Evolutionary conservation across 1,140 invertebrate species (phyloP), one percentile per base, ranked within the genome.

Genomic region (Tetramorium simillimum): DNA sequence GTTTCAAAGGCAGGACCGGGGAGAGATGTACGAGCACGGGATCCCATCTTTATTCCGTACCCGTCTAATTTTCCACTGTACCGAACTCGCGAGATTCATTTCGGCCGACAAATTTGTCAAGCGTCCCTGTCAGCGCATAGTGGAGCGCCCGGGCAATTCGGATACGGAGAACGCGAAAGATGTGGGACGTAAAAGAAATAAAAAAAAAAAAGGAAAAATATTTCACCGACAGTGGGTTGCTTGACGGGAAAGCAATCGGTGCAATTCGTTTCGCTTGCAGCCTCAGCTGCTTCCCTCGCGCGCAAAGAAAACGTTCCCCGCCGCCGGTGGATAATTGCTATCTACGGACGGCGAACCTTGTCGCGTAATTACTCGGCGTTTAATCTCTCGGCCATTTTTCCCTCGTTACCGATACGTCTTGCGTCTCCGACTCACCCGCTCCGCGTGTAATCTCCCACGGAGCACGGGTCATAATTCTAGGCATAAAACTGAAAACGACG

Each of bases 351-450:
- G 82, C 49, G 88, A 91, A 87, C 67, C 91, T 92, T 88, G 90
- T 92, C 88, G 85, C 85, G 85, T 92, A 91, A 92, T 92, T 92
- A 92, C 91, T 85, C 53, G 85, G 58, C 85, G 85, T 86, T 92
- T 91, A 88, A 89, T 90, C 85, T 86, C 82, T 60, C 73, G 16
- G 65, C 81, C 58, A 70, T 86, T 89, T 91, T 90, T 82, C 86
- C 65, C 77, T 86, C 76, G 67, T 88, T 81, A 80, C 85, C 88
- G 87, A 88, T 89, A 86, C 58, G 56, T 87, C 67, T 88, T 75
- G 63, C 85, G 10, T n/a, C 72, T 81, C 46, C 2, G 53, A 28
- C 24, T 49, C 62, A 58, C 51, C 51, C 14, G 43, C 56, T n/a
- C n/a, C n/a, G 46, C 43, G 51, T 33, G 65, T 62, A 84, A 73